phyloP scores from a whole-genome alignment of 2,113 vertebrate genomes.

The Brienomyrus brachyistius region DNA sequence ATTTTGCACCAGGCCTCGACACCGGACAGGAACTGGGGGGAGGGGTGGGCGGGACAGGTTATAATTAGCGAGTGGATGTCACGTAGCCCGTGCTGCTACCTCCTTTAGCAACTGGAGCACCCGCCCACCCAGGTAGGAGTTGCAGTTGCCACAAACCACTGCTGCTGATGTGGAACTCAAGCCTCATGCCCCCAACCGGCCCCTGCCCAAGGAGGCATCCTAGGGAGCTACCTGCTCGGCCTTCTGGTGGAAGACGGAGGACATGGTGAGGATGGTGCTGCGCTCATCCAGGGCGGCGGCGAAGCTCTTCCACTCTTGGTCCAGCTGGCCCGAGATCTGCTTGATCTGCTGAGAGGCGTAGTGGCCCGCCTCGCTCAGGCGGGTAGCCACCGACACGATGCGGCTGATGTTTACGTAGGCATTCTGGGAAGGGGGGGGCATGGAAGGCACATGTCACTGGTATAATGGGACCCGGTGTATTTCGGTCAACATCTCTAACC shows the following conservation, averaged over 20 bases:
- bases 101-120: constrained; percentile 1
- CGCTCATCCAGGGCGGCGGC: constrained; percentile 86
- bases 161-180: background rate
- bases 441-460: background rate
- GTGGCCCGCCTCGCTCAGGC: constrained; percentile 85
- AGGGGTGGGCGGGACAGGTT: background rate
- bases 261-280: constrained; percentile 90
- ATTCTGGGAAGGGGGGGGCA: constrained; percentile 62
- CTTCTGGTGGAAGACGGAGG: constrained; percentile 91
- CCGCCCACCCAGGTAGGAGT: background rate
- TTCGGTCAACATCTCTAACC: background rate
- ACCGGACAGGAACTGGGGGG: constrained; percentile 76
- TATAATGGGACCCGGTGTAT: background rate
- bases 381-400: constrained; percentile 85
- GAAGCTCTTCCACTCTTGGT: constrained; percentile 94
- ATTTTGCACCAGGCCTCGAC: constrained; percentile 87
- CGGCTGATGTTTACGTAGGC: constrained; percentile 97
- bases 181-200: background rate
- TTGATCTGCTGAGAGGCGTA: constrained; percentile 90
- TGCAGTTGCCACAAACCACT: background rate
- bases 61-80: background rate
- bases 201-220: background rate
- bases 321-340: constrained; percentile 83
- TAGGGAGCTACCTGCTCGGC: constrained; percentile 78
- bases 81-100: background rate